phyloP scores from a whole-genome alignment of 2,888 invertebrate genomes.

The Campoplex nolae region DNA sequence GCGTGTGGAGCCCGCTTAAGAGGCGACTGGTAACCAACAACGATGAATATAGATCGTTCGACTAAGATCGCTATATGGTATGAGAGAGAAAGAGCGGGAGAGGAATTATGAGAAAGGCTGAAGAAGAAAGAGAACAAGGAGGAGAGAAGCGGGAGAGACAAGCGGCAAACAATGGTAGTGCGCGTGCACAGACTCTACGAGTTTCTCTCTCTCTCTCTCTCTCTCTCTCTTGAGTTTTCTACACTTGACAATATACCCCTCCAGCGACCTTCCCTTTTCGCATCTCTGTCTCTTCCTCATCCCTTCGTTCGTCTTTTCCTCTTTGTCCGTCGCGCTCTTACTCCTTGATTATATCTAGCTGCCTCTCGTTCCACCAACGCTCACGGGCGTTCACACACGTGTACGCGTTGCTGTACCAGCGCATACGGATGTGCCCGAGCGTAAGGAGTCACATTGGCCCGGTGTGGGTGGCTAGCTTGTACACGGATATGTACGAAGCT shows the following conservation, averaged over 20 bases:
- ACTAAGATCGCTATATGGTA: slow-evolving; percentile 7
- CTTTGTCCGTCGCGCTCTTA: slow-evolving; percentile 42
- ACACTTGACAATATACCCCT: slow-evolving; percentile 15
- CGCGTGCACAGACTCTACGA: slow-evolving; percentile 80
- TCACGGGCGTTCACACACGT: slow-evolving; percentile 2
- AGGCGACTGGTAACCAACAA: slow-evolving; percentile 16
- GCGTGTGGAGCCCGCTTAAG: neutral
- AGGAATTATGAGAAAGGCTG: slow-evolving; percentile 20
- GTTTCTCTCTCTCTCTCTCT: slow-evolving; percentile 44
- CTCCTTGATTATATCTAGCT: slow-evolving; percentile 57
- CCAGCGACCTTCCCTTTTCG: slow-evolving; percentile 34
- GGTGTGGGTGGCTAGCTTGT: neutral
- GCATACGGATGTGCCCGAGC: neutral
- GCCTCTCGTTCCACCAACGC: slow-evolving; percentile 23
- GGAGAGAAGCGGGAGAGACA: slow-evolving; percentile 72
- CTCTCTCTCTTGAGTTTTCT: slow-evolving; percentile 65
- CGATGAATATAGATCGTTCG: slow-evolving; percentile 27
- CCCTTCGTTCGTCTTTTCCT: slow-evolving; percentile 53
- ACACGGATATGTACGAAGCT: slow-evolving; percentile 31
- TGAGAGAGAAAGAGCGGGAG: slow-evolving; percentile 27
- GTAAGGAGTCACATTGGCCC: neutral
- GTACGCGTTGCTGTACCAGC: too few relatives aligned
- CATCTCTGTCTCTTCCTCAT: slow-evolving; percentile 63
- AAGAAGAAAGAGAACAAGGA: slow-evolving; percentile 19
- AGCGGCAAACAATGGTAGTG: slow-evolving; percentile 83